Evolutionary conservation across 2,113 vertebrate species (phyloP).

Genomic region (Marmota monax): DNA sequence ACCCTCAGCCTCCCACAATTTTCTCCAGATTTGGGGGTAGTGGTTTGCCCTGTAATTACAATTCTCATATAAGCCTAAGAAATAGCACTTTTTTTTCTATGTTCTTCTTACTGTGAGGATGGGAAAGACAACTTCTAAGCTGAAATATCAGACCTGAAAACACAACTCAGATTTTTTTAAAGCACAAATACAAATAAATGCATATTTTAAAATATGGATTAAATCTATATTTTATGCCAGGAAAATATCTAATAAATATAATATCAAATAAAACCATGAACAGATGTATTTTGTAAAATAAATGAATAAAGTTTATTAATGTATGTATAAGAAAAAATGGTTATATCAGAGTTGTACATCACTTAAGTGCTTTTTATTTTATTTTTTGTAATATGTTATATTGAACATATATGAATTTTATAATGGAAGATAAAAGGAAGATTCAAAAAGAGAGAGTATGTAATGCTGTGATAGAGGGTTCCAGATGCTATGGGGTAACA

Average conservation of each 20-base stretch:
- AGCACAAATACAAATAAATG: not conserved
- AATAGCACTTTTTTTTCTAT: not conserved
- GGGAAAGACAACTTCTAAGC: not conserved
- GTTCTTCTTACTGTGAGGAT: not conserved
- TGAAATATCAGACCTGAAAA: not conserved
- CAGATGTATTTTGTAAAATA: not conserved
- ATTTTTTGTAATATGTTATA: not conserved
- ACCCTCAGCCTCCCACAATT: not conserved
- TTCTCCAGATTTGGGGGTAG: not conserved
- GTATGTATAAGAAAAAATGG: not conserved
- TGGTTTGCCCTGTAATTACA: not conserved
- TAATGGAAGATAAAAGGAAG: not conserved
- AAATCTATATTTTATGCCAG: not conserved
- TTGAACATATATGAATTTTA: not conserved
- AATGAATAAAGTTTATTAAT: not conserved
- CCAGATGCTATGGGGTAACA: not conserved
- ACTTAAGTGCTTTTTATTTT: not conserved
- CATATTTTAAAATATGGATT: not conserved
- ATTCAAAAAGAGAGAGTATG: not conserved
- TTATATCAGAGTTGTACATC: not conserved
- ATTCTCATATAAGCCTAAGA: not conserved
- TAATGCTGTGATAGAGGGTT: not conserved
- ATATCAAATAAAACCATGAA: not conserved
- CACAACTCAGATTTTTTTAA: not conserved
- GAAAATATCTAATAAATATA: not conserved